These are phyloP conservation scores for Butorides virescens DNA, from an alignment of 2,113 vertebrate genomes.

Conservation along the genomic window DNA sequence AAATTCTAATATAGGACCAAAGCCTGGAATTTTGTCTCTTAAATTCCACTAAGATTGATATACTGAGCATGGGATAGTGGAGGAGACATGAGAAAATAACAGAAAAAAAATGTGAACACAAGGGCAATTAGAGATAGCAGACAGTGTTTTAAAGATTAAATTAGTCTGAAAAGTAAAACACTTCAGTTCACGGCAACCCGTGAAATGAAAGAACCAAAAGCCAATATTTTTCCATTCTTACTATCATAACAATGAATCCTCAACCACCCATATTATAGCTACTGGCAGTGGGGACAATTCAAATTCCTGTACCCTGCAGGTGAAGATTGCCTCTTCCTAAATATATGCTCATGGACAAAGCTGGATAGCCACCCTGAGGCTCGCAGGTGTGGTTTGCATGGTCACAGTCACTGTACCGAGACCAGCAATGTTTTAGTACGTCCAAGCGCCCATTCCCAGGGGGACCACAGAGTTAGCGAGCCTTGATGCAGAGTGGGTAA, in stretches of 20 bases:
- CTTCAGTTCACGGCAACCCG: background rate
- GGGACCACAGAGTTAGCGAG: background rate
- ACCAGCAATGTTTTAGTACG: background rate
- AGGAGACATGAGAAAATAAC: background rate
- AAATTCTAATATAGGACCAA: background rate
- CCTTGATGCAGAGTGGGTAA: background rate
- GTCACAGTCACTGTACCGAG: background rate
- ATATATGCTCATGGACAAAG: background rate
- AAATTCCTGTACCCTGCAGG: background rate
- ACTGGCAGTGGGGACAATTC: background rate
- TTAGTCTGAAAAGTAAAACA: background rate
- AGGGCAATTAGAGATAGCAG: background rate
- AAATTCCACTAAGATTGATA: background rate
- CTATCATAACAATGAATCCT: background rate
- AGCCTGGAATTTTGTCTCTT: background rate
- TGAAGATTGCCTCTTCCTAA: background rate
- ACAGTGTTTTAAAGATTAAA: background rate
- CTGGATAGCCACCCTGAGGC: background rate
- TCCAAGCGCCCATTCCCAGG: background rate
- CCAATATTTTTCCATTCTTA: background rate
- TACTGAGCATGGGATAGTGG: background rate
- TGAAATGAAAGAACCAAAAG: background rate
- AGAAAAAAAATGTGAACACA: background rate
- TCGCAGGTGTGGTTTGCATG: background rate
- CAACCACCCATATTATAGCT: background rate